Evolutionary conservation across 2,797 vertebrate species (phyloP).

Genomic region (Sebastolobus alascanus): DNA sequence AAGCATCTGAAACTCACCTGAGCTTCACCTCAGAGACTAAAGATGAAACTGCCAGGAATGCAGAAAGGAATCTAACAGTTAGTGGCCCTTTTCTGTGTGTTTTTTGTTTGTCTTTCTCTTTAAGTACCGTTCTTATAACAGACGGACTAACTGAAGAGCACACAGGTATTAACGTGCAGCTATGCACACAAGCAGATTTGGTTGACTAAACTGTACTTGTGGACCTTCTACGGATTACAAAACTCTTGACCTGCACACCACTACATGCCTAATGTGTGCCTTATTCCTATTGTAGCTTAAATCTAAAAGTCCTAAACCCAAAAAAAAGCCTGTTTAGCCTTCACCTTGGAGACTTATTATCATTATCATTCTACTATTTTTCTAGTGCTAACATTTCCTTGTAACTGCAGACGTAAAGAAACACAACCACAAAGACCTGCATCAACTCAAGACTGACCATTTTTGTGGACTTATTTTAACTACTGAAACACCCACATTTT

Average conservation of each 20-base stretch:
- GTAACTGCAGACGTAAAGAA: background rate
- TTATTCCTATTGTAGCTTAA: background rate
- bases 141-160: background rate
- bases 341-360: background rate
- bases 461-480: background rate
- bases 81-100: slow-evolving; percentile 27
- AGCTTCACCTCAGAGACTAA: background rate
- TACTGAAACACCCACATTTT: background rate
- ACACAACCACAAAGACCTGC: background rate
- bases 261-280: background rate
- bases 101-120: slow-evolving; percentile 14
- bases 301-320: background rate
- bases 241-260: background rate
- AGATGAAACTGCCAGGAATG: slow-evolving; percentile 64
- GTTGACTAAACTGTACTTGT: background rate
- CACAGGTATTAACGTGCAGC: background rate
- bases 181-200: background rate
- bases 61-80: slow-evolving; percentile 65
- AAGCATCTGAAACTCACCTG: slow-evolving; percentile 27
- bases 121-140: background rate
- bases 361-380: background rate
- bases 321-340: background rate
- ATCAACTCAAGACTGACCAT: background rate
- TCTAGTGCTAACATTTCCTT: background rate
- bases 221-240: background rate